Conservation (phyloP, 2,113 vertebrate species). For the Hirundichthys speculiger region DNA sequence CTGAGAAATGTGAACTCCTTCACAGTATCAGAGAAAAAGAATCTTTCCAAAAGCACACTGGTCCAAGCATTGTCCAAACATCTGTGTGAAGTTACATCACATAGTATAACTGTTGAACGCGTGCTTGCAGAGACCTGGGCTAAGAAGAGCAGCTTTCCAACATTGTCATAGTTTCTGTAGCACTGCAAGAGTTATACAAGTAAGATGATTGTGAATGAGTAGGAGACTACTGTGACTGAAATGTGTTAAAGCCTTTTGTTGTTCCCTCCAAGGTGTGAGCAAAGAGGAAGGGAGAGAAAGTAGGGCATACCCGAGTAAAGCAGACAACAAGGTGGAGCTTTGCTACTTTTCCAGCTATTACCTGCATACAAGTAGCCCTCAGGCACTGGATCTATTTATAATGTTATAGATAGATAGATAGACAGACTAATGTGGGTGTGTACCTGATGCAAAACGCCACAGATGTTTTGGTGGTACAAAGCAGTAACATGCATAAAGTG, state of each 20-base stretch:
- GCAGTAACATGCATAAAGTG: slow-evolving; percentile 6
- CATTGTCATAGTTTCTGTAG: slow-evolving; percentile 25
- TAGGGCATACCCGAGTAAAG: slow-evolving; percentile 53
- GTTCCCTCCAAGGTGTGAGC: slow-evolving; percentile 37
- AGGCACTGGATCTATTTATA: slow-evolving; percentile 23
- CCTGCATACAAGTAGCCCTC: slow-evolving; percentile 45
- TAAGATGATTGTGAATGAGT: slow-evolving; percentile 60
- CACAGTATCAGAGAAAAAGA: slow-evolving; percentile 19
- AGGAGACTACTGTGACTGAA: slow-evolving; percentile 52
- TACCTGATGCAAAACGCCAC: no score
- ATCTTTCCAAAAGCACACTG: not conserved
- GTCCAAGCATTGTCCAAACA: slow-evolving; percentile 1
- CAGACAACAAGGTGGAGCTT: slow-evolving; percentile 53
- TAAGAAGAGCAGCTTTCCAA: slow-evolving; percentile 31
- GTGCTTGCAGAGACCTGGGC: slow-evolving; percentile 24
- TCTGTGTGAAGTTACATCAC: slow-evolving; percentile 13
- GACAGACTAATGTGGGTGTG: no score
- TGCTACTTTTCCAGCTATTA: slow-evolving; percentile 37
- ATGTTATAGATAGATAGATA: no score
- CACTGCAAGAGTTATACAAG: slow-evolving; percentile 44
- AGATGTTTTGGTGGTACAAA: no score
- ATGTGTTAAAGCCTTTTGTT: slow-evolving; percentile 56
- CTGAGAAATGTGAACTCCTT: slow-evolving; percentile 19
- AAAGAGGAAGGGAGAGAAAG: slow-evolving; percentile 44
- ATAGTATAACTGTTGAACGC: slow-evolving; percentile 4